Evolutionary conservation across 1,140 invertebrate species (phyloP).

Genomic region (Caenorhabditis brenneri): DNA sequence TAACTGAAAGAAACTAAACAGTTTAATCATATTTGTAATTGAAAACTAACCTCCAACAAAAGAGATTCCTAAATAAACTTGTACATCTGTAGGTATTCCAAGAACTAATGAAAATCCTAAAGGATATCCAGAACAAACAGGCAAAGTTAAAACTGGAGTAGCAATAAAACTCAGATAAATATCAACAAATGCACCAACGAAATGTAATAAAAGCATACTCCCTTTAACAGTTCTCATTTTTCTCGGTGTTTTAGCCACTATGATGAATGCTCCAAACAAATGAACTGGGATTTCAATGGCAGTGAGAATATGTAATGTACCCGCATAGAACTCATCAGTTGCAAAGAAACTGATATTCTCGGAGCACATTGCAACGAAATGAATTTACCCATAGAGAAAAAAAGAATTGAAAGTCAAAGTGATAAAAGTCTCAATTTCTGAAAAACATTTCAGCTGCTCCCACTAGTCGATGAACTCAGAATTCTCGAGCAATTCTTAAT

Average conservation of each 20-base stretch:
- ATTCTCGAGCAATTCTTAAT: neutral
- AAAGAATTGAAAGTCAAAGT: neutral
- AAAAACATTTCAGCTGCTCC: neutral
- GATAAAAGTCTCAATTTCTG: neutral
- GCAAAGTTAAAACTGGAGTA: neutral
- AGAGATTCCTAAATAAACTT: constrained; percentile 24
- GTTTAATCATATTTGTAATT: neutral
- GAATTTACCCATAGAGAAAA: neutral
- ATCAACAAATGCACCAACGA: constrained; percentile 4
- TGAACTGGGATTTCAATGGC: neutral
- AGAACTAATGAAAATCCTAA: neutral
- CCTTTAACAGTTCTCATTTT: neutral
- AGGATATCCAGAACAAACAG: neutral
- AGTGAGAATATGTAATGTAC: neutral
- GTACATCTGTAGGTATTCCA: neutral
- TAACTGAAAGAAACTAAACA: neutral
- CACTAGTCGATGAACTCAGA: no score
- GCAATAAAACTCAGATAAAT: constrained; percentile 5
- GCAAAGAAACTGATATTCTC: neutral
- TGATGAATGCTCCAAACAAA: neutral
- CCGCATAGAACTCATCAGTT: neutral
- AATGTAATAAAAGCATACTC: neutral
- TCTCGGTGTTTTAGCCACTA: neutral
- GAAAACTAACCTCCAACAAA: constrained; percentile 1
- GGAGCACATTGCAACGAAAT: neutral